Conservation (phyloP, 2,113 vertebrate species). For the Lampris megalopsis region DNA sequence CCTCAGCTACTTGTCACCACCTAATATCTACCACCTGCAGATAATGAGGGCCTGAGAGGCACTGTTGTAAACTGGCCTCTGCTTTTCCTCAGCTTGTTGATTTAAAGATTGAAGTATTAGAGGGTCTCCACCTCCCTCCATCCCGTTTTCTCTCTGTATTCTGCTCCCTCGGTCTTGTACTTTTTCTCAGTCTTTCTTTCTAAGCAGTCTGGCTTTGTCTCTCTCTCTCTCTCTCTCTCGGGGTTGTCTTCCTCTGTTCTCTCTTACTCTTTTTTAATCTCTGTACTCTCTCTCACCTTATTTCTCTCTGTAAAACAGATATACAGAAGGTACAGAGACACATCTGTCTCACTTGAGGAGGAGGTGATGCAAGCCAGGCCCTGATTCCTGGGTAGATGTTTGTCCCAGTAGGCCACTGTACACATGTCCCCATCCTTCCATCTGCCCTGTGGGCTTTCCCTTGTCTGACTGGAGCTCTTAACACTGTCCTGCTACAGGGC, state of each 20-base stretch:
- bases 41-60: not conserved
- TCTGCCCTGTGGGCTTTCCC: no score
- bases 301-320: no score
- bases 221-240: not conserved
- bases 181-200: not conserved
- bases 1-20: not conserved
- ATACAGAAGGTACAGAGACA: no score
- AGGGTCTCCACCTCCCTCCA: no score
- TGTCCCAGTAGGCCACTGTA: not conserved
- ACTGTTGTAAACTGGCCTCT: constrained; percentile 11
- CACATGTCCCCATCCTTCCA: not conserved
- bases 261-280: no score
- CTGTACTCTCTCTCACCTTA: no score
- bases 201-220: not conserved
- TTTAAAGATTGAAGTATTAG: not conserved
- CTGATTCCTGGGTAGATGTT: not conserved
- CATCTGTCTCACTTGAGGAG: no score
- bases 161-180: not conserved
- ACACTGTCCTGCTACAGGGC: not conserved
- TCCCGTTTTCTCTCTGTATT: not conserved
- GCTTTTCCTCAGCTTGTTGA: not conserved
- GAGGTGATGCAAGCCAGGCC: no score
- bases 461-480: not conserved
- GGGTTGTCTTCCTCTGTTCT: no score
- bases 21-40: constrained; percentile 8